phyloP scores from a whole-genome alignment of 2,888 invertebrate genomes.

The Neoitamus cyanurus region DNA sequence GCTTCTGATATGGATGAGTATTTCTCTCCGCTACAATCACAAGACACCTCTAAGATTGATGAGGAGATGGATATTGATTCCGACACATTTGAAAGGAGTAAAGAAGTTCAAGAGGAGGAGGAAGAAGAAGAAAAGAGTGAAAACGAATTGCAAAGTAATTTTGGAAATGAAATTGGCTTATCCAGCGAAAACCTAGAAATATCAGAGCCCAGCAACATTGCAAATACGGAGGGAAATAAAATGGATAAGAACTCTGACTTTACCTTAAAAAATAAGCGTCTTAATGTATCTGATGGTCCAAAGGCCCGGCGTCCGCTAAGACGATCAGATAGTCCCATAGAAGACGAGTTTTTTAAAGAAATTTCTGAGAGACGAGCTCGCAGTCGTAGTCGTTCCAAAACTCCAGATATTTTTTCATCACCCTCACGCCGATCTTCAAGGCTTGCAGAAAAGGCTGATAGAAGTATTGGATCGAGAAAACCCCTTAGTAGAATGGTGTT shows the following conservation, averaged over 20 bases:
- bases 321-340: not conserved
- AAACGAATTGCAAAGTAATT: not conserved
- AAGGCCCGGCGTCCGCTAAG: constrained; percentile 36
- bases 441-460: constrained; percentile 4
- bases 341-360: not conserved
- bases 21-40: constrained; percentile 40
- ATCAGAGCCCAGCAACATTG: not conserved
- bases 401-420: constrained; percentile 47
- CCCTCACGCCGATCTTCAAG: constrained; percentile 45
- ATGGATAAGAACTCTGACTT: not conserved
- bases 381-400: constrained; percentile 48
- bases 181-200: not conserved
- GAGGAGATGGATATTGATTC: not conserved
- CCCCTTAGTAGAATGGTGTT: constrained; percentile 47
- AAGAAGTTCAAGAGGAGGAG: not conserved
- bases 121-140: not conserved
- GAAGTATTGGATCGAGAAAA: not conserved
- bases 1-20: constrained; percentile 44
- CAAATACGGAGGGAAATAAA: not conserved
- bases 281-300: constrained; percentile 9
- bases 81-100: not conserved
- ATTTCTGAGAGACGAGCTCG: not conserved
- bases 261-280: not conserved
- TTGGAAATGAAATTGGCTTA: not conserved
- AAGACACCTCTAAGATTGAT: not conserved